Conservation (phyloP, 1,140 invertebrate genomes). For the Nasonia longicornis region DNA sequence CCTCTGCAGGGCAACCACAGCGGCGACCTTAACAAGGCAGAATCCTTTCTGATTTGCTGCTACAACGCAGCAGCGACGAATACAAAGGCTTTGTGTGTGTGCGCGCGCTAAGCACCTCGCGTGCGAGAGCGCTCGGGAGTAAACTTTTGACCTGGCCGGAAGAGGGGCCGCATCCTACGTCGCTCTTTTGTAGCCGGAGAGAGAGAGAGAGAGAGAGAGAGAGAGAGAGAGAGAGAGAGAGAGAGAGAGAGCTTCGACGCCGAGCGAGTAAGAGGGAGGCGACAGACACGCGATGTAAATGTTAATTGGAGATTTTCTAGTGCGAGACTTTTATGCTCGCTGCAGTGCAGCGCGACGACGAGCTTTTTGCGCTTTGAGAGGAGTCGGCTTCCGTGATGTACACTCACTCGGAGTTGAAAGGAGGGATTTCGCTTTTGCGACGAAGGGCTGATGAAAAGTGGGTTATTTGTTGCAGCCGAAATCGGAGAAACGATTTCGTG, state of each 20-base stretch:
- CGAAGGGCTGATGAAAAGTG: not conserved
- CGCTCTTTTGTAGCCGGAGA: not conserved
- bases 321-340: not conserved
- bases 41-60: slow-evolving; percentile 20
- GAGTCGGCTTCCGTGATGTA: not conserved
- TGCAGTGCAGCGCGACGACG: not conserved
- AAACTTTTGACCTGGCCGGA: slow-evolving; percentile 9
- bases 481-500: too few relatives aligned
- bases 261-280: not conserved
- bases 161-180: not conserved
- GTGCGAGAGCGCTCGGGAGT: not conserved
- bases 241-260: not conserved
- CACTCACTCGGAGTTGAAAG: not conserved
- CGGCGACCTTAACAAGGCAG: slow-evolving; percentile 26
- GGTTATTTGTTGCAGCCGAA: not conserved
- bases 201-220: not conserved
- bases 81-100: slow-evolving; percentile 9
- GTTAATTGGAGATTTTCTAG: slow-evolving; percentile 40
- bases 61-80: not conserved
- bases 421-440: not conserved
- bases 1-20: not conserved
- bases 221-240: too few relatives aligned
- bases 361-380: not conserved
- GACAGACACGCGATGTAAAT: not conserved
- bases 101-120: not conserved